These are phyloP conservation scores for Aleiodes leptofemur DNA, from an alignment of 2,888 invertebrate species.

Conservation along the genomic window DNA sequence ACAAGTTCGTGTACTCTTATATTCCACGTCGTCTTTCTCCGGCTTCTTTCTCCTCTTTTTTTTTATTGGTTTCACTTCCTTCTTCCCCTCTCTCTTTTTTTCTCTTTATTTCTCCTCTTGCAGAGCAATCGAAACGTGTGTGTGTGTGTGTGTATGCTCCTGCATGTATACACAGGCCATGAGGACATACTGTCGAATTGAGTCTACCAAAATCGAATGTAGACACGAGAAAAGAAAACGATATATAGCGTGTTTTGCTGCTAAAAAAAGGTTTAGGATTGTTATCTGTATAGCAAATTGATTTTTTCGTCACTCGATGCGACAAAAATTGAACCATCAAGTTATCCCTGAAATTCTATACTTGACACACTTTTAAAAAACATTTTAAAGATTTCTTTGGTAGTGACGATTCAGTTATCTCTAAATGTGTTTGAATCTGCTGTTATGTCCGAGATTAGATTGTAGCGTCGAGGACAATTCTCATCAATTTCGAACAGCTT, in stretches of 20 bases:
- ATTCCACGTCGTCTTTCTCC: conserved; percentile 63
- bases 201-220: conserved; percentile 22
- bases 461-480: too few species aligned
- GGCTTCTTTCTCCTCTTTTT: conserved; percentile 37
- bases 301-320: conserved; percentile 33
- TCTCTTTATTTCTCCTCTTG: background rate
- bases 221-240: conserved; percentile 3
- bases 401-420: too few species aligned
- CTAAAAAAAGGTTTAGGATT: background rate
- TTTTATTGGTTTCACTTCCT: conserved; percentile 25
- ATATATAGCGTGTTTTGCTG: background rate
- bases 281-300: conserved; percentile 26
- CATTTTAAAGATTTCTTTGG: too few species aligned
- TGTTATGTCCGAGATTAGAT: too few species aligned
- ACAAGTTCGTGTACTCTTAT: conserved; percentile 71
- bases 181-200: conserved; percentile 41
- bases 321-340: conserved; percentile 35
- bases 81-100: conserved; percentile 1
- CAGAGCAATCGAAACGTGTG: conserved; percentile 37
- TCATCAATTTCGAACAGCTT: too few species aligned
- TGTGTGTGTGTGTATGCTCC: conserved; percentile 37
- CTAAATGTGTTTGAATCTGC: too few species aligned
- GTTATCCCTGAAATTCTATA: conserved; percentile 7
- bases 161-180: conserved; percentile 24
- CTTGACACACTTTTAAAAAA: too few species aligned